Base-by-base conservation (phyloP, 2,113 vertebrate genomes). In the Abramis brama region DNA sequence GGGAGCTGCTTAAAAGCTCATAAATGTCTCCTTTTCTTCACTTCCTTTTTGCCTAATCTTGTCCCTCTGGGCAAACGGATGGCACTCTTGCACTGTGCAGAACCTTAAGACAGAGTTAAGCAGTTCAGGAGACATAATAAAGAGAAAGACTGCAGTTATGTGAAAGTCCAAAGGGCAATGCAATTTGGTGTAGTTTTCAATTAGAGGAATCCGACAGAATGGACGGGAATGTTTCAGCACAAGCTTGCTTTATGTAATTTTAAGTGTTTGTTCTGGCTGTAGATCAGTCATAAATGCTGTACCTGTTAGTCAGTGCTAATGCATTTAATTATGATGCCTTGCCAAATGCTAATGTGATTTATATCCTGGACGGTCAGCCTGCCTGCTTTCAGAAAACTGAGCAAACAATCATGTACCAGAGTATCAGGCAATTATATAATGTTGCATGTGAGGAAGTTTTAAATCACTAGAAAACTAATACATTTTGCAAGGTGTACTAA, bases 1-100 rank as follows among this genome's bases (percentile, higher is more conserved):
- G 88, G 52, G 76, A 89, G 74, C 87, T 87, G 90, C 77, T 87
- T 85, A 81, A 76, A 83, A 75, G 36, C 79, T 89, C 93, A 93
- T 94, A 93, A 94, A 95, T 93, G 91, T 91, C 83, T 92, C 85
- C 87, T 92, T 93, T 91, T 93, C 91, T 91, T 90, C 30, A 88
- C 87, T 93, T 93, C 90, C 91, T 93, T 88, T 90, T 91, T 74
- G 79, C 43, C 0, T 92, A 88, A 86, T 78, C 36, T 47, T 90
- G 66, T 83, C 88, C 87, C 92, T 87, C 0, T 4, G 59, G 90
- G 88, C 87, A 85, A 80, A 89, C 80, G 85, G 86, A 86, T 87
- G 50, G 86, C 86, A 77, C 88, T 55, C 73, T 82, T 86, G 84
- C 89, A 86, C 62, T 88, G 64, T 83, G 83, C 79, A 88, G 74